Evolutionary conservation across 2,113 vertebrate species (phyloP), one percentile per base, ranked within the genome.

Genomic region (Dipodomys stephensi): DNA sequence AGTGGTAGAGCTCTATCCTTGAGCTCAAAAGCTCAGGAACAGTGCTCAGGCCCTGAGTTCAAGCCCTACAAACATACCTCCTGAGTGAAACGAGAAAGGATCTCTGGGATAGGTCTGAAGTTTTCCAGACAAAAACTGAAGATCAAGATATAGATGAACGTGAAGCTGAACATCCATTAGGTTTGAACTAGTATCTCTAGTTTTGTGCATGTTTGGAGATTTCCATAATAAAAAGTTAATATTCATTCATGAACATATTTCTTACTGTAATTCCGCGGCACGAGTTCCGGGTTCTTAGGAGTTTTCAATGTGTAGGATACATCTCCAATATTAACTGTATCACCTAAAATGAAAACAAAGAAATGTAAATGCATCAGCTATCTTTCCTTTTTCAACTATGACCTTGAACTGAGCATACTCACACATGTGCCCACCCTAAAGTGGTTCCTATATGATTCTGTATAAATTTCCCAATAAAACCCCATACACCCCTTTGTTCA

Each of bases 241-340:
- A 83, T 60, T 35, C 67, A 87, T 73, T 90, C 53, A 88, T 68
- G 94, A 91, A 86, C 60, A 6, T 73, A 49, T 87, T 80, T 97
- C 99, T 96, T 99, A 99, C 99, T 98, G 97, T 99, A 99, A 96
- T 99, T 99, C 78, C 99, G 97, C 25, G 99, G 99, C 77, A 99
- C 99, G 57, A 99, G 98, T 95, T 99, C 99, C 23, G 99, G 99
- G 88, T 98, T 99, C 97, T 96, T 98, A 15, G 99, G 99, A 8
- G 96, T 86, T 98, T 99, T 99, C 94, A 99, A 96, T 95, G 98
- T 98, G 96, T 99, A 99, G 32, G 98, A 98, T 69, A 99, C 98
- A 81, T 99, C 99, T 77, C 99, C 99, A n/a, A 99, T 99, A 94
- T 96, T 99, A 96, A 99, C 97, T n/a, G 98, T 99, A 97, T 98